Conservation (phyloP, 2,113 vertebrate genomes). For the Sebastes fasciatus region DNA sequence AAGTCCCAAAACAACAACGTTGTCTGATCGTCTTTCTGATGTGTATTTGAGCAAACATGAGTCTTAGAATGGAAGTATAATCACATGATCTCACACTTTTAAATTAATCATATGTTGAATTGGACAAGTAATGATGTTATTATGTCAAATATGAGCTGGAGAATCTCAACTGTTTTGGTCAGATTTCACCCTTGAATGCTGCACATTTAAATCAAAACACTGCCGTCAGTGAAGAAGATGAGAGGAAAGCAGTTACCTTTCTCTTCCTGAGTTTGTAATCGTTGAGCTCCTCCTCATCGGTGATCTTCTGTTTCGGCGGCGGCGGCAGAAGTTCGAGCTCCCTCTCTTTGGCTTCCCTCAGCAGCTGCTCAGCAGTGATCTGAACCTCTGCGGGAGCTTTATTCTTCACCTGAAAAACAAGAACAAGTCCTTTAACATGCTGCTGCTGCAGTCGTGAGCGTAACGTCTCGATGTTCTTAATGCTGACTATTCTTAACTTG, state of each 20-base stretch:
- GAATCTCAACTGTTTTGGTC: neutral
- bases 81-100: neutral
- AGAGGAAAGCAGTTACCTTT: constrained; percentile 83
- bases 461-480: neutral
- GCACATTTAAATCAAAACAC: neutral
- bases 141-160: neutral
- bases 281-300: constrained; percentile 96
- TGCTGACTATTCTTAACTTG: neutral
- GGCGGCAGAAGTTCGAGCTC: constrained; percentile 98
- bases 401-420: constrained; percentile 91
- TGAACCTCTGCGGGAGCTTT: constrained; percentile 98
- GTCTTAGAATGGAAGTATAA: neutral
- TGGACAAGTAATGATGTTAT: too few relatives aligned
- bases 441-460: too few relatives aligned
- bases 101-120: neutral
- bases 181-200: neutral
- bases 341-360: constrained; percentile 96
- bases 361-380: constrained; percentile 97
- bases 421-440: neutral
- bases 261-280: constrained; percentile 97
- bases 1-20: neutral
- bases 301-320: constrained; percentile 98
- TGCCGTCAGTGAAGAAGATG: neutral
- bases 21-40: too few relatives aligned
- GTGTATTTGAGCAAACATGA: too few relatives aligned